Conservation (phyloP, 2,113 vertebrate species). For the Hippocampus mohnikei region DNA sequence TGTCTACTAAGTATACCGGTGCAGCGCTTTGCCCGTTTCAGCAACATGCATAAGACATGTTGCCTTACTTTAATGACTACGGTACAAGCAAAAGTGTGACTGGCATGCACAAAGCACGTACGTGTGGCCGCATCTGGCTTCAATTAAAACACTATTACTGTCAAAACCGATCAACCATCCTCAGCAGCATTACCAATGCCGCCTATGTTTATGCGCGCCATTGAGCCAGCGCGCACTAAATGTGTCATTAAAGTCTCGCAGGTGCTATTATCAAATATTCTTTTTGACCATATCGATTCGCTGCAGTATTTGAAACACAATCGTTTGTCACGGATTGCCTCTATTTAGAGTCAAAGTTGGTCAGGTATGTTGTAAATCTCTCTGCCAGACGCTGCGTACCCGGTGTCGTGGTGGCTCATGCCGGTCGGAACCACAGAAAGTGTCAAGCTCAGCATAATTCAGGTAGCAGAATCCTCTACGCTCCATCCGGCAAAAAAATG, state of each 20-base stretch:
- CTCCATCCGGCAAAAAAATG: too few species aligned
- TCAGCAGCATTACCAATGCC: constrained; percentile 52
- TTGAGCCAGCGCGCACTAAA: constrained; percentile 45
- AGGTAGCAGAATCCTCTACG: too few species aligned
- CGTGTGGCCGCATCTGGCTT: constrained; percentile 59
- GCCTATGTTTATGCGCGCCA: constrained; percentile 58
- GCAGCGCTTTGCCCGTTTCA: background rate
- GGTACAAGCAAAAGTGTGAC: constrained; percentile 34
- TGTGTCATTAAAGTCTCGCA: constrained; percentile 65
- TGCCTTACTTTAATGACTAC: constrained; percentile 35
- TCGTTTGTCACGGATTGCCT: constrained; percentile 54
- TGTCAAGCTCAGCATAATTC: constrained; percentile 20
- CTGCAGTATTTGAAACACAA: constrained; percentile 56
- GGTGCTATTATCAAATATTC: constrained; percentile 64
- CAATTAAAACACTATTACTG: constrained; percentile 70
- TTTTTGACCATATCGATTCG: constrained; percentile 67
- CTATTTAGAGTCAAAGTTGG: constrained; percentile 58
- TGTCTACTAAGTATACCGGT: background rate
- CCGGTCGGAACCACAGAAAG: constrained; percentile 27
- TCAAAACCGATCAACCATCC: constrained; percentile 67
- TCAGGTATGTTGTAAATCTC: constrained; percentile 61
- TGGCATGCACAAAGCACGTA: constrained; percentile 51
- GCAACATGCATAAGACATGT: constrained; percentile 2
- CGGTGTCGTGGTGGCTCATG: constrained; percentile 46
- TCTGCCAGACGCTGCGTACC: constrained; percentile 49